Base-by-base conservation (phyloP, 1,140 invertebrate species). In the Holcopasites calliopsidis region DNA sequence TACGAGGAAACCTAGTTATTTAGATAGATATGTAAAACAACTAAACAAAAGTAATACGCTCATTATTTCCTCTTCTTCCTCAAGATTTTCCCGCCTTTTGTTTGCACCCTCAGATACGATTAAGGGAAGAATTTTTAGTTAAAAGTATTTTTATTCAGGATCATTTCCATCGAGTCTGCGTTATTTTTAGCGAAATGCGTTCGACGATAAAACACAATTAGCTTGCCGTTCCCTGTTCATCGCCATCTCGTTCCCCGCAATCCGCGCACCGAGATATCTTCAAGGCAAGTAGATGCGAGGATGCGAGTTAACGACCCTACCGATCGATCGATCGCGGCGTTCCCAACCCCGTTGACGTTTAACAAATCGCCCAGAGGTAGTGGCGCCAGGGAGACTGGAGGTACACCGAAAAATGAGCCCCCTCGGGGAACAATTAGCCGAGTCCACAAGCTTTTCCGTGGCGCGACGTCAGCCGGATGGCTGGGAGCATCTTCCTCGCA, bases 391-490 rank as follows among this genome's bases (percentile, higher is more conserved):
- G 71, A 49, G 70, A 66, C 40, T 6, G 21, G 10, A 44, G 44
- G 52, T 44, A 79, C 68, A 78, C 83, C 76, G 66, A 86, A 88
- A 87, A 87, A 87, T 83, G 80, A 87, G 79, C 50, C 70, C 85
- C 87, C 87, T 84, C 82, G 78, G 82, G 87, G 84, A 79, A 88
- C 86, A 86, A 87, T 88, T 87, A 88, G 73, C 79, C 76, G 73
- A 62, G 66, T 72, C 69, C 64, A 18, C 66, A 33, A 69, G 80
- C 54, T 83, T 85, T 81, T 85, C 80, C 83, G 66, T 79, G 79
- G 55, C 82, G 69, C 76, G 75, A 71, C 42, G 76, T 83, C 81
- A 76, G 80, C n/a, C n/a, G n/a, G n/a, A n/a, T 83, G 80, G 76
- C 81, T 82, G 44, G n/a, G 42, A 68, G 69, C 47, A 60, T 71